Evolutionary conservation across 1,140 invertebrate genomes (phyloP).

Genomic region (Neoseiulus cucumeris): DNA sequence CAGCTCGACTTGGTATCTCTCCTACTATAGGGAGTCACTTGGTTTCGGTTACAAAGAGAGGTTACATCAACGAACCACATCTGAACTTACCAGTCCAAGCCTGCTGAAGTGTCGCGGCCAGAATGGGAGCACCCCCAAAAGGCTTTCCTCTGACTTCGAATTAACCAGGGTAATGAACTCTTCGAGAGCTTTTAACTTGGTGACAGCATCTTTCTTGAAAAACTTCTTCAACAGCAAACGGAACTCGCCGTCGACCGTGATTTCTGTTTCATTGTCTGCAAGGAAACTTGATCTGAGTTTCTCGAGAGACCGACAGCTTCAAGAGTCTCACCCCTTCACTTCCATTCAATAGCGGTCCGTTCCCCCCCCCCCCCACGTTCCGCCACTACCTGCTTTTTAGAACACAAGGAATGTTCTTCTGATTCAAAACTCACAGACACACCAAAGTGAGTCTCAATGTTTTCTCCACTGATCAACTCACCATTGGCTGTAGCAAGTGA

Average conservation of each 20-base stretch:
- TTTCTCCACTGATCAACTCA: too few species aligned
- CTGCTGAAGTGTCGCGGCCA: slow-evolving; percentile 1
- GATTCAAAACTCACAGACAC: neutral
- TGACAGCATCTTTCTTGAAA: neutral
- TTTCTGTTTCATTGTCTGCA: neutral
- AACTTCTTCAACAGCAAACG: neutral
- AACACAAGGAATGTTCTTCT: neutral
- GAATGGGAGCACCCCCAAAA: neutral
- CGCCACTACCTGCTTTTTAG: neutral
- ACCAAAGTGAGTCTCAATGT: too few species aligned
- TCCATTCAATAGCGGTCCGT: too few species aligned
- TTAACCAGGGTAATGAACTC: neutral
- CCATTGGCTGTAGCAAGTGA: neutral
- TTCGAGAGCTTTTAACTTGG: neutral
- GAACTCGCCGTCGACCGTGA: neutral
- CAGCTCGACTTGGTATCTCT: too few species aligned
- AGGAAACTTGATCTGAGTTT: neutral
- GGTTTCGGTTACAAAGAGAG: too few species aligned
- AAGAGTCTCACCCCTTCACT: too few species aligned
- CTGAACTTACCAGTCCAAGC: neutral
- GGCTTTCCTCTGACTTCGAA: neutral
- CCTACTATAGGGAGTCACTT: too few species aligned
- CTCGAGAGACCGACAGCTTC: neutral
- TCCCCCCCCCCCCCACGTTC: too few species aligned
- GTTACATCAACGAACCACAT: too few species aligned